A percentile compares a stretch with the other conserved stretches of the same genome.
Conservation (phyloP, 2,797 vertebrate species). For the Schizopygopsis malacanthus region DNA sequence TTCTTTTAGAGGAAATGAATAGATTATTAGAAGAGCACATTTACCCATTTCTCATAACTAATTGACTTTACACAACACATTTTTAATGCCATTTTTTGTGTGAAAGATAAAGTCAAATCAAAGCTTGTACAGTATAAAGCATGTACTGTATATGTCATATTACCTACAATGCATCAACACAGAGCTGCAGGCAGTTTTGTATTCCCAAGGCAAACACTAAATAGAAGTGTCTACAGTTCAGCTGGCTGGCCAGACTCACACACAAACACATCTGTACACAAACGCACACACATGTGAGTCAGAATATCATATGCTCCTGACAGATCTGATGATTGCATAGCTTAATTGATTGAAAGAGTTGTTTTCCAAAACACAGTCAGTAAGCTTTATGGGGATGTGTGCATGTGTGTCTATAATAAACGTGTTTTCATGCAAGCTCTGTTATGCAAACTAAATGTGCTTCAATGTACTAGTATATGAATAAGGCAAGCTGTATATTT, state of each 20-base stretch:
- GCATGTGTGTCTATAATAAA: constrained; percentile 34
- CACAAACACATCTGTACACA: constrained; percentile 56
- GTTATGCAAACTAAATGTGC: neutral
- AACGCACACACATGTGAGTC: constrained; percentile 55
- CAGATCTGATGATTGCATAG: constrained; percentile 70
- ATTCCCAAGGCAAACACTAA: constrained; percentile 15
- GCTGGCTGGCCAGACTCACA: constrained; percentile 16
- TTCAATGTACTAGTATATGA: neutral
- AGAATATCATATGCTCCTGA: constrained; percentile 78
- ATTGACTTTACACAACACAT: neutral
- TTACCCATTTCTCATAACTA: neutral
- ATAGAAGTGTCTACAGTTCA: constrained; percentile 20
- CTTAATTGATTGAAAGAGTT: constrained; percentile 62
- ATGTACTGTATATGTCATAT: neutral
- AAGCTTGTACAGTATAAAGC: constrained; percentile 3
- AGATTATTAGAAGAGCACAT: neutral
- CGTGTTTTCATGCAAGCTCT: constrained; percentile 6
- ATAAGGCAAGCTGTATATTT: neutral
- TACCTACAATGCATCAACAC: neutral
- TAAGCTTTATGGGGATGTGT: constrained; percentile 41
- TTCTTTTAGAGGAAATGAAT: neutral
- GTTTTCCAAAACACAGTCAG: constrained; percentile 66
- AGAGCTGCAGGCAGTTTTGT: constrained; percentile 9
- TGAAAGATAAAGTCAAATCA: neutral
- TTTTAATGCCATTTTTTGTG: neutral